These are phyloP conservation scores for Matsumurasca onukii DNA, from an alignment of 1,140 invertebrate genomes.

Conservation along the genomic window DNA sequence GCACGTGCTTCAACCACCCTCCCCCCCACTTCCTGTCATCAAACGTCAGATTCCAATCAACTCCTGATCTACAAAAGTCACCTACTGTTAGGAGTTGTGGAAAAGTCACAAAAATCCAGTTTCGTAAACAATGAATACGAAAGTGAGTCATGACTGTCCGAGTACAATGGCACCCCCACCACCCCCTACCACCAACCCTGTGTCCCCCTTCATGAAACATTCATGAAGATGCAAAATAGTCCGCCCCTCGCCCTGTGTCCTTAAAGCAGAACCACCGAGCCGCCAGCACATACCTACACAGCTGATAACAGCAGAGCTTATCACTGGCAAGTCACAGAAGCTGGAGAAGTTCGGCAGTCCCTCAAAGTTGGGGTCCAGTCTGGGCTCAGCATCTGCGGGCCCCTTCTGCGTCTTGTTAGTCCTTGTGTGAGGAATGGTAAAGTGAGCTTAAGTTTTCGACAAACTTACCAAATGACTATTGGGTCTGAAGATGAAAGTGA, in stretches of 20 bases:
- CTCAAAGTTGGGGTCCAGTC: no score
- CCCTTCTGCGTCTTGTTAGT: no score
- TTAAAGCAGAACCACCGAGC: slow-evolving; percentile 24
- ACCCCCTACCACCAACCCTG: background rate
- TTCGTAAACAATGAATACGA: slow-evolving; percentile 31
- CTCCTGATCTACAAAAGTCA: background rate
- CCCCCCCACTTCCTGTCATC: no score
- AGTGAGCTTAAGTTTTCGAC: no score
- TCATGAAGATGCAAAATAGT: slow-evolving; percentile 31
- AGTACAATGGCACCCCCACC: background rate
- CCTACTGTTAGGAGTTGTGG: slow-evolving; percentile 12
- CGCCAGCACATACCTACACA: slow-evolving; percentile 10
- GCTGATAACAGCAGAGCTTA: background rate
- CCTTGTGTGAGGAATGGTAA: no score
- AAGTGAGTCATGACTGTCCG: slow-evolving; percentile 25
- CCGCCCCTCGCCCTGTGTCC: slow-evolving; percentile 12
- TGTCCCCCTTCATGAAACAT: slow-evolving; percentile 25
- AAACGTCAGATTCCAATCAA: no score
- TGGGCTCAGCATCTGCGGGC: no score
- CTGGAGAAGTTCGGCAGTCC: no score
- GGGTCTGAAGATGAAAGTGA: no score
- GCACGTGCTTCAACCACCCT: no score
- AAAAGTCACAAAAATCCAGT: slow-evolving; percentile 29
- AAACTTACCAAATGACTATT: no score
- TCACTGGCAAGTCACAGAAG: no score